phyloP scores from a whole-genome alignment of 2,113 vertebrate genomes.

The Ursus arctos region DNA sequence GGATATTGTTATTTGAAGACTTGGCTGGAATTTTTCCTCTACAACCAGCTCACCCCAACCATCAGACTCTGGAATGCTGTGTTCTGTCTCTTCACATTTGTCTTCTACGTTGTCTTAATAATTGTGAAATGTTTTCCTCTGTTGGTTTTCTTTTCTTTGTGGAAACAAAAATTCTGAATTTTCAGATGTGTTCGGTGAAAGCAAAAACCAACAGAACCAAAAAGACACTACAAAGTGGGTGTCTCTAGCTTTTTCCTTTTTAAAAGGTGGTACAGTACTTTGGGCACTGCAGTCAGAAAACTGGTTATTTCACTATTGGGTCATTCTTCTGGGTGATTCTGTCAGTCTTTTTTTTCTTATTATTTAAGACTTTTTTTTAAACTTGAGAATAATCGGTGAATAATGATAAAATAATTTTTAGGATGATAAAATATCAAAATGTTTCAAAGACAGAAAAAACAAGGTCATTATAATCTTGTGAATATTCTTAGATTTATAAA shows the following conservation, averaged over 20 bases:
- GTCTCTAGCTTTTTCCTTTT: slow-evolving; percentile 9
- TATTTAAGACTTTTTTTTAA: not conserved
- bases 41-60: not conserved
- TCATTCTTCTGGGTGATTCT: slow-evolving; percentile 33
- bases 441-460: slow-evolving; percentile 16
- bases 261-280: not conserved
- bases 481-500: slow-evolving; percentile 31
- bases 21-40: not conserved
- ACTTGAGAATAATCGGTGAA: not conserved
- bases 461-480: not conserved
- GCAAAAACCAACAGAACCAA: no score
- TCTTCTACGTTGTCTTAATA: not conserved
- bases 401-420: slow-evolving; percentile 16
- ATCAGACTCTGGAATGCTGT: not conserved
- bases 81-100: not conserved
- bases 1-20: not conserved
- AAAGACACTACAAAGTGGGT: not conserved
- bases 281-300: not conserved
- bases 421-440: slow-evolving; percentile 2
- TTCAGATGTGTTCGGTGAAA: not conserved
- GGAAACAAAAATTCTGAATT: slow-evolving; percentile 33
- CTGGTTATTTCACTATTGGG: not conserved
- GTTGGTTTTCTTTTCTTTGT: not conserved
- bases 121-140: not conserved
- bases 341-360: not conserved